Base-by-base conservation (phyloP, 2,113 vertebrate genomes). In the Coturnix japonica region DNA sequence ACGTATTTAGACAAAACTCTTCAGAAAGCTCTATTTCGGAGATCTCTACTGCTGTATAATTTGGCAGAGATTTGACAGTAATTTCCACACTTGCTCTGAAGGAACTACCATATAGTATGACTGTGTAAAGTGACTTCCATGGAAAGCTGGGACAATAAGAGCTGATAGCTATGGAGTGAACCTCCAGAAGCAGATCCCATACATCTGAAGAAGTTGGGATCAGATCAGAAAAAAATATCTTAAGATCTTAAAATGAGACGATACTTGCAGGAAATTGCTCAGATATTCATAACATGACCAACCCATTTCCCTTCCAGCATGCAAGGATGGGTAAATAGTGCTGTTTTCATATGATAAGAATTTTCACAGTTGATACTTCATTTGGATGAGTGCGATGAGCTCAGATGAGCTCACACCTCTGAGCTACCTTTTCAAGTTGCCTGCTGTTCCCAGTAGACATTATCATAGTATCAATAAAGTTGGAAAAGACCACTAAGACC, bases 91-190 rank as follows among this genome's bases (percentile, higher is more conserved):
- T 51, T 87, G 59, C 57, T 76, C 11, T 22, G 54, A 81, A 87
- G 46, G 65, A 91, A 74, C 16, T 85, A 75, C 78, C 71, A 43
- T 5, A 19, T 12, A 63, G 44, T 22, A 63, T 0, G 13, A 20
- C 33, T 49, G 39, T 87, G 41, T 70, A 65, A 81, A 92, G 92
- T 0, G 0, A 69, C 71, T 85, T 90, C 57, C 77, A 89, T 76
- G 65, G 78, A 93, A 94, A 89, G 67, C 66, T 72, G 49, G 54
- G 63, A 53, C 76, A 89, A 84, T 25, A 86, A 81, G 63, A 81
- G 74, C 43, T 89, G 86, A 80, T 81, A 81, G 56, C 26, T 77
- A 61, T n/a, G 46, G 78, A 91, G 25, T 64, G 60, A 93, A 73
- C 31, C 16, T 77, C 51, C 65, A 79, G 77, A 81, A 81, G 16